Percentiles rank a stretch among this genome's conserved stretches.
phyloP scores from a whole-genome alignment of 2,797 vertebrate species.

The Lacerta bilineata region DNA sequence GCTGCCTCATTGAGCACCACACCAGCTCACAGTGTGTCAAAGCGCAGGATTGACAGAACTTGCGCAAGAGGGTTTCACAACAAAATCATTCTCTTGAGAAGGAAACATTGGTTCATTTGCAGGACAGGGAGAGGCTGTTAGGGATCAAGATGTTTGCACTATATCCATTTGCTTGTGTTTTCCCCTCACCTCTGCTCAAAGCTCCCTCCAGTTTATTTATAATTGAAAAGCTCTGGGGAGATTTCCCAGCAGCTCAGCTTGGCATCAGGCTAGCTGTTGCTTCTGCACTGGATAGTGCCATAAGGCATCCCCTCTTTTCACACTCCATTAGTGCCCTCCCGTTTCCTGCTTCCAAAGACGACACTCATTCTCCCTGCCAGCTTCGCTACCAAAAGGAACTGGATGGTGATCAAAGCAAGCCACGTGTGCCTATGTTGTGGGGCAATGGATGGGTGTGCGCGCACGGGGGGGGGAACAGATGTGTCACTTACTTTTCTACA shows the following conservation, averaged over 20 bases:
- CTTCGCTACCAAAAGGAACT: not conserved
- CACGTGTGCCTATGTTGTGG: not conserved
- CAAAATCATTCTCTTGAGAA: not conserved
- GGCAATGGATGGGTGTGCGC: no score
- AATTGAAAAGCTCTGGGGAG: slow-evolving; percentile 2
- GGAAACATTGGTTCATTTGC: not conserved
- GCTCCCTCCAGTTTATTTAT: slow-evolving; percentile 13
- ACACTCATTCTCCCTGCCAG: not conserved
- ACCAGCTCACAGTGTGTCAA: not conserved
- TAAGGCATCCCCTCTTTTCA: not conserved
- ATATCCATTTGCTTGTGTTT: not conserved
- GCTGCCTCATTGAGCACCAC: not conserved
- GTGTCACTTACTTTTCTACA: no score
- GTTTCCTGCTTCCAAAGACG: not conserved
- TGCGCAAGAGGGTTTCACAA: not conserved
- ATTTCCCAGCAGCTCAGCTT: not conserved
- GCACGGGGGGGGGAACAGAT: no score
- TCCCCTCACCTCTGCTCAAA: not conserved
- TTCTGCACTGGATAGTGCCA: rapidly evolving
- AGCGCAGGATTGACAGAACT: not conserved
- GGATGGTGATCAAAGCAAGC: not conserved
- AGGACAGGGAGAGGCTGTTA: not conserved
- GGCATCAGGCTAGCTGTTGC: rapidly evolving
- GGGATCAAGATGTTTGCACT: not conserved
- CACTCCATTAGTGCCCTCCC: not conserved